A percentile compares a stretch with the other conserved stretches of the same genome.
phyloP scores from a whole-genome alignment of 2,888 invertebrate genomes.

The Lithophane leautieri region DNA sequence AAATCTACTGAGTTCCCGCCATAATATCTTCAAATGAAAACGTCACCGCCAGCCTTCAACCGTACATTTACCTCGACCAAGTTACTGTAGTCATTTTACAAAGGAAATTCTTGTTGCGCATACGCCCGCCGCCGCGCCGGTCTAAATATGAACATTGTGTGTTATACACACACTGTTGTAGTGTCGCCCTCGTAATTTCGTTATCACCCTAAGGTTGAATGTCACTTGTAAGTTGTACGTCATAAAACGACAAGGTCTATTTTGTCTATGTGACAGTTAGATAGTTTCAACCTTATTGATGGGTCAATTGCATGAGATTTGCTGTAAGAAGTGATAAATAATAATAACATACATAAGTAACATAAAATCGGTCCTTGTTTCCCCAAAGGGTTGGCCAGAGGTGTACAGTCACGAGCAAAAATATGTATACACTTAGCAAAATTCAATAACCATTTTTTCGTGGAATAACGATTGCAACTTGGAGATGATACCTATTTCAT shows the following conservation, averaged over 20 bases:
- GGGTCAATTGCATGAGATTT: neutral
- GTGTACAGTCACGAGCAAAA: too few species aligned
- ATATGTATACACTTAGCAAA: too few species aligned
- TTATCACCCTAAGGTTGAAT: neutral
- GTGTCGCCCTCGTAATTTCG: neutral
- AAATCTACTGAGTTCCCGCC: neutral
- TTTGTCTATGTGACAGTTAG: neutral
- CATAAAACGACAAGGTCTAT: neutral
- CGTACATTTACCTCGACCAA: slow-evolving; percentile 22
- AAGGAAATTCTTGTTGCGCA: slow-evolving; percentile 14
- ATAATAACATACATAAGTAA: too few species aligned
- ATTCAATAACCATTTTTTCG: too few species aligned
- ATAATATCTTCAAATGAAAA: neutral
- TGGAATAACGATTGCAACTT: too few species aligned
- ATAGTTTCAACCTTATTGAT: neutral
- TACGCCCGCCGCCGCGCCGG: neutral
- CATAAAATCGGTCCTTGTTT: too few species aligned
- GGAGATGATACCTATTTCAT: too few species aligned
- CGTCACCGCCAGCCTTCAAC: slow-evolving; percentile 14
- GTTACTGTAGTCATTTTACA: neutral
- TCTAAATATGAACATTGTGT: neutral
- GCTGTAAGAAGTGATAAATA: neutral
- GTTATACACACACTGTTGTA: neutral
- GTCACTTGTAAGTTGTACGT: neutral
- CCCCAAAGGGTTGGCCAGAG: too few species aligned